Conservation (phyloP, 2,113 vertebrate genomes). For the Orthonyx spaldingii region DNA sequence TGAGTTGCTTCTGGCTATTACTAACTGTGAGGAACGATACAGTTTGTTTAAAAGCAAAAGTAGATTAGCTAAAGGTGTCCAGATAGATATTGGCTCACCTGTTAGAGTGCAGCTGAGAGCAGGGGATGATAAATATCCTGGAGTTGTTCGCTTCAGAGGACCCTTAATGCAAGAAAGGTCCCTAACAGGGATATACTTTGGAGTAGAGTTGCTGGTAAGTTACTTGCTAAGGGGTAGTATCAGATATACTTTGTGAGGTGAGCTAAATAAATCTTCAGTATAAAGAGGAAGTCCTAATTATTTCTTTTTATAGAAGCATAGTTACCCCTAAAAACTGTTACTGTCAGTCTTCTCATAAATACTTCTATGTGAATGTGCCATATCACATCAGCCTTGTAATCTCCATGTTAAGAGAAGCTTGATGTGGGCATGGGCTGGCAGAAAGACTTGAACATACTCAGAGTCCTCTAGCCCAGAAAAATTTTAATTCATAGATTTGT, state of each 20-base stretch:
- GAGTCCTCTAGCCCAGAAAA: not conserved
- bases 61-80: conserved; percentile 82
- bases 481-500: not conserved
- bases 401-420: not conserved
- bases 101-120: conserved; percentile 91
- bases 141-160: conserved; percentile 93
- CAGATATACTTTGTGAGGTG: not conserved
- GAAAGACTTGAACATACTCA: not conserved
- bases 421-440: not conserved
- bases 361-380: fast-evolving
- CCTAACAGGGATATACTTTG: conserved; percentile 93
- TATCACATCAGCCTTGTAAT: not conserved
- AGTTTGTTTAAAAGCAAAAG: conserved; percentile 84
- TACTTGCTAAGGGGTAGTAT: not conserved
- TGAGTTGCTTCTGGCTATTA: conserved; percentile 94
- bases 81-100: conserved; percentile 89
- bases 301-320: not conserved
- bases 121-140: conserved; percentile 89
- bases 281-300: not conserved
- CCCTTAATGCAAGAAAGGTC: conserved; percentile 88
- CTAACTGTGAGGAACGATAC: conserved; percentile 93
- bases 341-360: not conserved
- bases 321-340: not conserved
- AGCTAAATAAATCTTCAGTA: not conserved
- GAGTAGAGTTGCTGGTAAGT: conserved; percentile 96